These are phyloP conservation scores for Chloroceryle inda DNA, from an alignment of 2,797 vertebrate genomes.

Conservation along the genomic window DNA sequence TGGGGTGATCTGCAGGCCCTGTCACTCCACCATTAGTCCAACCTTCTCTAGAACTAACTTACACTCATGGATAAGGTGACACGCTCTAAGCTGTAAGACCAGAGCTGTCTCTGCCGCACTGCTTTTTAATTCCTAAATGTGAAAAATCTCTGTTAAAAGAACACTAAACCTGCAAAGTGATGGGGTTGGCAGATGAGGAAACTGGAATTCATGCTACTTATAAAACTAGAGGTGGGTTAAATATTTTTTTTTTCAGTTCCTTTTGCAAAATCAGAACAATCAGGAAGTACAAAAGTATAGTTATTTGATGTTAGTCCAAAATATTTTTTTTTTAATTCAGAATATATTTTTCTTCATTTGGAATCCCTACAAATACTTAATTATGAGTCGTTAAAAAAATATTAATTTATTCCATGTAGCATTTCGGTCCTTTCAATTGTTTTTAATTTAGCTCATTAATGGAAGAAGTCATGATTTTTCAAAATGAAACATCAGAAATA, in stretches of 20 bases:
- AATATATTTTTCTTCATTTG: not conserved
- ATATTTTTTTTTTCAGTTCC: not conserved
- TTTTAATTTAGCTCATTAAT: not conserved
- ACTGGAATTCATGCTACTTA: not conserved
- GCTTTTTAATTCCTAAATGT: not conserved
- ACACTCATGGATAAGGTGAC: fast-evolving
- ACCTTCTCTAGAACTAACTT: not conserved
- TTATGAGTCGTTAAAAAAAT: not conserved
- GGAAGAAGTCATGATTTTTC: not conserved
- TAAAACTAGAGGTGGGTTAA: not conserved
- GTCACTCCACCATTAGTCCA: not conserved
- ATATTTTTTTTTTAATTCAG: not conserved
- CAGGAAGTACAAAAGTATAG: not conserved
- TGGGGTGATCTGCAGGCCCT: not conserved
- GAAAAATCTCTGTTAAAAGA: not conserved
- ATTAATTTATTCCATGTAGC: not conserved
- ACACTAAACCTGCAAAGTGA: not conserved
- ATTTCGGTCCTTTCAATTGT: not conserved
- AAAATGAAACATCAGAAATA: not conserved
- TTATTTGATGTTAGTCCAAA: not conserved
- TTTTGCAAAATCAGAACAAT: not conserved
- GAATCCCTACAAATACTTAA: not conserved
- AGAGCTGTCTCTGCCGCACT: not conserved
- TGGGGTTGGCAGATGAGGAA: not conserved
- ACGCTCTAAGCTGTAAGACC: not conserved